phyloP scores from a whole-genome alignment of 2,113 vertebrate species.

The Elephantulus edwardii region DNA sequence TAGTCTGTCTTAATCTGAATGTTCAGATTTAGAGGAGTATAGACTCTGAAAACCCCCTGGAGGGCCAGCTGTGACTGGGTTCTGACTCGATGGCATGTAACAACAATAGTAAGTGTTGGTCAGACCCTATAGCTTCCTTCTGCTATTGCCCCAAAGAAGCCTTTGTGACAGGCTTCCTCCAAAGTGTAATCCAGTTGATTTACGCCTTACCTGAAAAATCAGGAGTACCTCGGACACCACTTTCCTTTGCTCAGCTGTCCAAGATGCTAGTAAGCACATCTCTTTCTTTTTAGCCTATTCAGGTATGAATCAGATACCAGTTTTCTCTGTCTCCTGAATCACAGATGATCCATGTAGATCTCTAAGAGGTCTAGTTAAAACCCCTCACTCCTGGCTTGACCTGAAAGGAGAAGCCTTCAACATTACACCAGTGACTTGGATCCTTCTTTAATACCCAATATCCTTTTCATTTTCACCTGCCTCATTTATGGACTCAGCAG shows the following conservation, averaged over 20 bases:
- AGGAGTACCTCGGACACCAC: neutral
- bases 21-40: no score
- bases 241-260: neutral
- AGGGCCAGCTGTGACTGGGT: no score
- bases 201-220: neutral
- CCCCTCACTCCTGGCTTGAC: neutral
- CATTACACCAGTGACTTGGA: neutral
- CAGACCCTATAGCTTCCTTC: neutral
- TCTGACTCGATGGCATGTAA: no score
- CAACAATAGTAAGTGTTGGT: no score
- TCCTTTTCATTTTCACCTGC: neutral
- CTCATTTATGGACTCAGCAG: neutral
- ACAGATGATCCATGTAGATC: neutral
- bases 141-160: neutral
- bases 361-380: neutral
- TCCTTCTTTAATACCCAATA: neutral
- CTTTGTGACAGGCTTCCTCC: neutral
- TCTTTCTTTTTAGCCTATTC: neutral
- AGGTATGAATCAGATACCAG: neutral
- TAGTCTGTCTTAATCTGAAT: no score
- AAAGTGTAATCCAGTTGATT: neutral
- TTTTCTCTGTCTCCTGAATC: neutral
- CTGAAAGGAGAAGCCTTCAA: neutral
- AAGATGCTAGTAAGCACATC: neutral
- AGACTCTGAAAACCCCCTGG: no score